A percentile compares a stretch with the other conserved stretches of the same genome.
Evolutionary conservation across 2,888 invertebrate genomes (phyloP).

Genomic region (Andrena camellia): DNA sequence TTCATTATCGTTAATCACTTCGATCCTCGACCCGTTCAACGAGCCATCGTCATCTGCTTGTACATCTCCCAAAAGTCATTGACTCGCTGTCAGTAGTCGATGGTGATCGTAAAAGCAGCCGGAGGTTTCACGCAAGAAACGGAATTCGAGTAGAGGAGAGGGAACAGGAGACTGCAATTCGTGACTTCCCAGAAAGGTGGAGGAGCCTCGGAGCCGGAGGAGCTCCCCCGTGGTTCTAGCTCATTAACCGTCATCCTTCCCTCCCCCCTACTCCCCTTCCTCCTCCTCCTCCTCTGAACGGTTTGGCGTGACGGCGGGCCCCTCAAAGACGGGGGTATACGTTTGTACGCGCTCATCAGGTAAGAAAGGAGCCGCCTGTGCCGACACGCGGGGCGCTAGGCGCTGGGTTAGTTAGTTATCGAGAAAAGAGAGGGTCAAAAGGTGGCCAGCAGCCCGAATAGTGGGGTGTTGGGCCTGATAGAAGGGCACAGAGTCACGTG

Average conservation of each 20-base stretch:
- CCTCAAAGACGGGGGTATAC: slow-evolving; percentile 65
- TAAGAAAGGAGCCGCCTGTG: slow-evolving; percentile 85
- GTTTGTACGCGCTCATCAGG: slow-evolving; percentile 79
- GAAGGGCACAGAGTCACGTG: slow-evolving; percentile 59
- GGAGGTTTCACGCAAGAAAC: slow-evolving; percentile 66
- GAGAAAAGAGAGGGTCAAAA: slow-evolving; percentile 61
- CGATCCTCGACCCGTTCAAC: slow-evolving; percentile 55
- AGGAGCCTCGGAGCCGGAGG: slow-evolving; percentile 57
- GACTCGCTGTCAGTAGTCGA: slow-evolving; percentile 47
- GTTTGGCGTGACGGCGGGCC: slow-evolving; percentile 73
- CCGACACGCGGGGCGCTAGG: slow-evolving; percentile 85
- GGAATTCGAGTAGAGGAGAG: slow-evolving; percentile 45
- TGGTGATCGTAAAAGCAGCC: slow-evolving; percentile 56
- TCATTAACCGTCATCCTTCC: slow-evolving; percentile 81
- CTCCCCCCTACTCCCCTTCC: slow-evolving; percentile 60
- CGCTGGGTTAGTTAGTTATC: slow-evolving; percentile 79
- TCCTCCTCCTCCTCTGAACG: slow-evolving; percentile 67
- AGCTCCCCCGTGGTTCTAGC: slow-evolving; percentile 82
- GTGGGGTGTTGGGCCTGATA: slow-evolving; percentile 51
- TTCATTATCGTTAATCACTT: slow-evolving; percentile 60
- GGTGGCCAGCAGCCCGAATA: slow-evolving; percentile 42
- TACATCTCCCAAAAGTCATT: slow-evolving; percentile 46
- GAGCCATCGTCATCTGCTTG: slow-evolving; percentile 60
- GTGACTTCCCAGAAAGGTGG: slow-evolving; percentile 76
- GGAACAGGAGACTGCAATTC: slow-evolving; percentile 63